Evolutionary conservation across 2,113 vertebrate species (phyloP).

Genomic region (Ameiurus melas): DNA sequence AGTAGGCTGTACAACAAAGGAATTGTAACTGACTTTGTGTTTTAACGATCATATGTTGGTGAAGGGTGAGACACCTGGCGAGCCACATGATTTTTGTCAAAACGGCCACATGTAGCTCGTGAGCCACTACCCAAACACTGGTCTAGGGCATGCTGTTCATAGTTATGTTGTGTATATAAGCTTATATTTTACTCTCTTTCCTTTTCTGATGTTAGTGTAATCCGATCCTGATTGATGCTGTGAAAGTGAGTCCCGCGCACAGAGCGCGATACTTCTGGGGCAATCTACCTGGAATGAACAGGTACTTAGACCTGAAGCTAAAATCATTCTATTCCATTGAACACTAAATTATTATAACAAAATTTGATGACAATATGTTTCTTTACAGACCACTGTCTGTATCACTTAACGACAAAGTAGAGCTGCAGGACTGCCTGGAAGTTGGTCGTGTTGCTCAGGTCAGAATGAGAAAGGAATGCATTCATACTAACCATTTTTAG

Average conservation of each 20-base stretch:
- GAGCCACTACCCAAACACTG: too few relatives aligned
- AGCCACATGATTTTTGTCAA: too few relatives aligned
- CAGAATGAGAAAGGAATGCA: conserved; percentile 35
- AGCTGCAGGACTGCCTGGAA: conserved; percentile 87
- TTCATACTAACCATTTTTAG: neutral
- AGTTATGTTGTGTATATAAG: neutral
- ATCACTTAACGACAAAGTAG: conserved; percentile 74
- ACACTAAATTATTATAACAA: neutral
- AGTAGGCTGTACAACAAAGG: too few relatives aligned
- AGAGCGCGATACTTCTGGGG: conserved; percentile 95
- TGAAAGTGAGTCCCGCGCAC: conserved; percentile 90
- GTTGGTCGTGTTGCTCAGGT: conserved; percentile 81
- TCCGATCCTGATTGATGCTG: conserved; percentile 87
- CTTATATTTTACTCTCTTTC: conserved; percentile 10
- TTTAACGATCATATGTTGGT: too few relatives aligned
- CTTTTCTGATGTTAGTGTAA: conserved; percentile 79
- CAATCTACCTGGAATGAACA: conserved; percentile 95
- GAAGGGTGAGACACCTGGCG: too few relatives aligned
- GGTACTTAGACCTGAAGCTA: conserved; percentile 65
- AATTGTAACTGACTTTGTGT: too few relatives aligned
- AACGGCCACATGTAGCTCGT: too few relatives aligned
- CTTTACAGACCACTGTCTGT: conserved; percentile 74
- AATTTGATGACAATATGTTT: neutral
- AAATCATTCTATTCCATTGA: neutral
- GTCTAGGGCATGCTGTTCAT: neutral